Percentiles rank a stretch among this genome's conserved stretches.
Evolutionary conservation across 2,888 invertebrate species (phyloP).

Genomic region (Aporophyla nigra): DNA sequence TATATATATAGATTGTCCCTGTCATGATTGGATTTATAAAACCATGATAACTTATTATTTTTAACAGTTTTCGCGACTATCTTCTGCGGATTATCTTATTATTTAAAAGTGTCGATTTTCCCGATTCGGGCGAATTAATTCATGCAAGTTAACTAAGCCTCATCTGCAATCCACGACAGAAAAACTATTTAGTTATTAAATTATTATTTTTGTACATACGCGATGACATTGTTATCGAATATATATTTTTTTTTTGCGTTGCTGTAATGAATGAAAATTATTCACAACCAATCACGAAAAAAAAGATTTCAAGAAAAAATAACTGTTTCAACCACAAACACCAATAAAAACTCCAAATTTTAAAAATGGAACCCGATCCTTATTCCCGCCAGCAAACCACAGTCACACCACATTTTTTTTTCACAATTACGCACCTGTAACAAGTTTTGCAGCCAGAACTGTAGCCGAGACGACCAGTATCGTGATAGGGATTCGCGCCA

Average conservation of each 20-base stretch:
- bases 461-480: constrained; percentile 67
- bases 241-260: neutral
- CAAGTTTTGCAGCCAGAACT: constrained; percentile 58
- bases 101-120: too few species aligned
- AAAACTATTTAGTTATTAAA: neutral
- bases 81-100: neutral
- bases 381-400: constrained; percentile 17
- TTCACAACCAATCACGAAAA: neutral
- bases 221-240: too few species aligned
- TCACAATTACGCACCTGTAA: constrained; percentile 73
- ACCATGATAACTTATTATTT: neutral
- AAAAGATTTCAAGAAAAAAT: neutral
- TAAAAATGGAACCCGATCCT: neutral
- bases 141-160: too few species aligned
- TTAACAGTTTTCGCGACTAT: neutral
- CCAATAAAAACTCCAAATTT: neutral
- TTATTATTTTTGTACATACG: neutral
- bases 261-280: neutral
- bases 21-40: neutral
- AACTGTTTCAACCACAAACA: constrained; percentile 3
- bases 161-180: too few species aligned
- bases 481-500: constrained; percentile 72
- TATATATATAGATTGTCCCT: too few species aligned
- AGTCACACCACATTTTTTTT: constrained; percentile 47
- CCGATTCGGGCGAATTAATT: too few species aligned